Base-by-base conservation (phyloP, 2,113 vertebrate species). In the Hymenochirus boettgeri region DNA sequence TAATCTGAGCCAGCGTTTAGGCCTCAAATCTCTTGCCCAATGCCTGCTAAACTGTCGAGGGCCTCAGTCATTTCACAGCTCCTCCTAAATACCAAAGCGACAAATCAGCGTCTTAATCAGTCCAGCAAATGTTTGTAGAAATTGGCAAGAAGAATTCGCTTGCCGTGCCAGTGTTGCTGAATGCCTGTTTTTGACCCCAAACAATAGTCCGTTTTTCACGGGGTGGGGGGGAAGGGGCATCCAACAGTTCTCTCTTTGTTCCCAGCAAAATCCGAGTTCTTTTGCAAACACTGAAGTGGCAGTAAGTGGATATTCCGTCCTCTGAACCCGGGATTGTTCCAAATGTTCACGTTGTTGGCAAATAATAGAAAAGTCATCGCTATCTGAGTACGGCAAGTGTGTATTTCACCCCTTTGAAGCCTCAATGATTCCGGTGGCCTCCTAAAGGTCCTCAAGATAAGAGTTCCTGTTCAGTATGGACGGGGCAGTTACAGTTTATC, bases 161-260 rank as follows among this genome's bases (percentile, higher is more conserved):
- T 42, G 67, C 62, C 67, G 57, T 77, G 79, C 83, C 79, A 80
- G 29, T 3, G 15, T 9, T 0, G 64, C 29, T 78, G 69, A 73
- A 73, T 65, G 71, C 67, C 73, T n/a, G 33, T 63, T 76, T n/a
- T 58, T 74, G 70, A 65, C 71, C 66, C 70, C n/a, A 51, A 78
- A 86, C 79, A 86, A 80, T 85, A 76, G 75, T 70, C 74, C 0
- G 1, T 77, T 78, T 80, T 65, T 77, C 70, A 70, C 76, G 75
- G 69, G 62, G 75, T 75, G 10, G 33, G 33, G n/a, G n/a, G n/a
- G n/a, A n/a, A n/a, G n/a, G n/a, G n/a, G n/a, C n/a, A n/a, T 72
- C 75, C 75, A 57, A 88, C 82, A 87, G 78, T 72, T 35, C 82
- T 70, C 48, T 69, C 85, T 88, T 87, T 89, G 86, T 88, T 61